A percentile compares a stretch with the other conserved stretches of the same genome.
Evolutionary conservation across 2,113 vertebrate genomes (phyloP).

Genomic region (Todiramphus chloris): DNA sequence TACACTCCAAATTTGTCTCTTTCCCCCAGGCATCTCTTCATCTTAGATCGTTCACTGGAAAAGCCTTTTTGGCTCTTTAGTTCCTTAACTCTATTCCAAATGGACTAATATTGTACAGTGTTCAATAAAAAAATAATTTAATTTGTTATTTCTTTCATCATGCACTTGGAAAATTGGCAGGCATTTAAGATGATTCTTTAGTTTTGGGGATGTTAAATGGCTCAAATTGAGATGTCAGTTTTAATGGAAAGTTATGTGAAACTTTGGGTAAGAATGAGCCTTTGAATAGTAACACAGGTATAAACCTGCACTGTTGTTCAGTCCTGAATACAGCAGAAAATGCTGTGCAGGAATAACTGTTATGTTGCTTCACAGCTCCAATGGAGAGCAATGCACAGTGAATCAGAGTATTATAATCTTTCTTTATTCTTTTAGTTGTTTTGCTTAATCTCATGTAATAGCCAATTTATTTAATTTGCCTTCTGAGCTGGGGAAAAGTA

Average conservation of each 20-base stretch:
- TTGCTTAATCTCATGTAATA: conserved; percentile 43
- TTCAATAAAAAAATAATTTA: conserved; percentile 52
- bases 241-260: conserved; percentile 9
- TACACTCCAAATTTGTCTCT: conserved; percentile 60
- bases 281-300: neutral
- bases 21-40: conserved; percentile 62
- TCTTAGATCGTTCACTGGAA: conserved; percentile 59
- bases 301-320: neutral
- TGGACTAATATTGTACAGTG: conserved; percentile 49
- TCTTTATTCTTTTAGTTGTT: conserved; percentile 36
- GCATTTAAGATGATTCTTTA: neutral
- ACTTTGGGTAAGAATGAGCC: neutral
- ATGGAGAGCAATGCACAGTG: neutral
- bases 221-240: neutral
- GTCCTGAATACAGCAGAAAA: neutral
- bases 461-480: conserved; percentile 46
- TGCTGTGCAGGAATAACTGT: neutral
- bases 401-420: neutral
- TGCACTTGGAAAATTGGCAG: neutral
- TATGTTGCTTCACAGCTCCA: neutral
- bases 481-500: conserved; percentile 30
- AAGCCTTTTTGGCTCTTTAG: conserved; percentile 57
- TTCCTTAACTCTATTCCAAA: conserved; percentile 51
- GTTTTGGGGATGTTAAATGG: neutral
- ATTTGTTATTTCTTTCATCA: conserved; percentile 52